These are phyloP conservation scores for Aphidius colemani DNA, from an alignment of 2,888 invertebrate species.

Conservation along the genomic window DNA sequence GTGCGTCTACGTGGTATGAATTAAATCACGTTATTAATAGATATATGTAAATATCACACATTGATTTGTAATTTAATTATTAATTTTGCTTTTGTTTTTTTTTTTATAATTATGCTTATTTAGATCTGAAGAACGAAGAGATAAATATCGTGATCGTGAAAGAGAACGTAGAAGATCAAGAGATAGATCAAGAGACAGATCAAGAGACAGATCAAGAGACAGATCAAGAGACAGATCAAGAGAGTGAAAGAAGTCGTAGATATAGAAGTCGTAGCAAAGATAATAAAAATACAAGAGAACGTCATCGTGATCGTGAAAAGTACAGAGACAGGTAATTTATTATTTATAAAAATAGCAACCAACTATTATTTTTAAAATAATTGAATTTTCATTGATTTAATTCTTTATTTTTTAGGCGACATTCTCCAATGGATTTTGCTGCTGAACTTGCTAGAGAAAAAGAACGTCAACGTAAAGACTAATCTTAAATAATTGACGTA, in stretches of 20 bases:
- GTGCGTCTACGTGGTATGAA: slow-evolving; percentile 60
- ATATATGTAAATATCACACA: too few species aligned
- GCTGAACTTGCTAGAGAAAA: slow-evolving; percentile 57
- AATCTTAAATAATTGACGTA: slow-evolving; percentile 29
- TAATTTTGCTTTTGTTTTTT: slow-evolving; percentile 31
- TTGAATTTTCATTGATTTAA: slow-evolving; percentile 4
- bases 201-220: slow-evolving; percentile 8
- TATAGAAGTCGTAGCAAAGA: slow-evolving; percentile 57
- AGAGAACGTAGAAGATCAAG: slow-evolving; percentile 38
- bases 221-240: slow-evolving; percentile 35
- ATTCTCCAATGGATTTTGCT: slow-evolving; percentile 55
- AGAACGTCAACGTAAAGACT: slow-evolving; percentile 58
- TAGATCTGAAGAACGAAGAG: slow-evolving; percentile 60
- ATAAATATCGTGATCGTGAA: slow-evolving; percentile 51
- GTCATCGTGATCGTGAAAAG: slow-evolving; percentile 53
- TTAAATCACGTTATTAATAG: slow-evolving; percentile 52
- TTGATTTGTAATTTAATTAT: neutral
- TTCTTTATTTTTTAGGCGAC: slow-evolving; percentile 42
- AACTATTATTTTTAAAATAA: neutral
- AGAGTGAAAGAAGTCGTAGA: slow-evolving; percentile 51
- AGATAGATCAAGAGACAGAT: slow-evolving; percentile 13
- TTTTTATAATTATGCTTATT: slow-evolving; percentile 32
- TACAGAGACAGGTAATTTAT: slow-evolving; percentile 50
- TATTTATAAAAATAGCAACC: neutral
- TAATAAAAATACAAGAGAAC: slow-evolving; percentile 52